phyloP scores from a whole-genome alignment of 2,113 vertebrate species.

The Budorcas taxicolor region DNA sequence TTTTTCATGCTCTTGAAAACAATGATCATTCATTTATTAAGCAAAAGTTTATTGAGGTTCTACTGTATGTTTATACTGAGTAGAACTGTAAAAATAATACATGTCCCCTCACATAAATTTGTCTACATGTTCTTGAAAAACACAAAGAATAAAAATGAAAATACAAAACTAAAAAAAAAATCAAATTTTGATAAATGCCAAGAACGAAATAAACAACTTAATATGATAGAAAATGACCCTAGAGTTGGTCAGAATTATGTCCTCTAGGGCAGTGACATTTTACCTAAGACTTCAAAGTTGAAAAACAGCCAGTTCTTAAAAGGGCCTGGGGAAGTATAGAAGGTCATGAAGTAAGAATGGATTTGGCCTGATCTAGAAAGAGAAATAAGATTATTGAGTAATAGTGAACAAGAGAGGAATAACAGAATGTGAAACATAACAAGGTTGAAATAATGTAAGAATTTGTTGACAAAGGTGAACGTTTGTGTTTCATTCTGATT shows the following conservation, averaged over 20 bases:
- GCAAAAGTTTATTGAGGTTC: background rate
- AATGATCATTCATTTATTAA: background rate
- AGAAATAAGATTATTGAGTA: background rate
- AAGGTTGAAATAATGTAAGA: background rate
- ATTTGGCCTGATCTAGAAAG: background rate
- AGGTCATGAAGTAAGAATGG: background rate
- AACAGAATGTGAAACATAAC: background rate
- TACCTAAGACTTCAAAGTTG: background rate
- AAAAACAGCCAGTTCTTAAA: background rate
- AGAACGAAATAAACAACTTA: background rate
- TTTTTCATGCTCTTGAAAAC: background rate
- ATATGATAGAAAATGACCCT: background rate
- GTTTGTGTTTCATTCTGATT: background rate
- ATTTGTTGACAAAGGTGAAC: background rate
- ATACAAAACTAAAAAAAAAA: background rate
- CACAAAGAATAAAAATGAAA: background rate
- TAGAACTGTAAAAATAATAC: background rate
- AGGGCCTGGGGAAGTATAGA: background rate
- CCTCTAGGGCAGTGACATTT: background rate
- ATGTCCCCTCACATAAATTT: background rate
- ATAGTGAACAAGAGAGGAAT: background rate
- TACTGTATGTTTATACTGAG: background rate
- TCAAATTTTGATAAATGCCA: background rate
- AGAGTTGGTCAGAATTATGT: background rate
- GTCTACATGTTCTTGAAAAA: background rate